Base-by-base conservation (phyloP, 2,797 vertebrate species). In the Salmo trutta region DNA sequence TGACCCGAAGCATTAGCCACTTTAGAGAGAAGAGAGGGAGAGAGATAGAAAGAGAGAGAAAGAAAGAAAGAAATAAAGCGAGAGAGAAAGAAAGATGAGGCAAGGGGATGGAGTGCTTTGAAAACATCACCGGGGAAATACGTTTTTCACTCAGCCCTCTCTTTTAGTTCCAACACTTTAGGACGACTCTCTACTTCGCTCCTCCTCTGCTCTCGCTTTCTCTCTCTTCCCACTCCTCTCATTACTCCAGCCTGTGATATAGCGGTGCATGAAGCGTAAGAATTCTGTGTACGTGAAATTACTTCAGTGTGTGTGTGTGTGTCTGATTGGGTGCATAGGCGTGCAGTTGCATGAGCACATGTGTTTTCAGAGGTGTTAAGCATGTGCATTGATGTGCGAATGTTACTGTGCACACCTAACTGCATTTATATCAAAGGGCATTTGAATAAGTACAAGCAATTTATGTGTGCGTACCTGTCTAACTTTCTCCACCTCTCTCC, bases 31-130 rank as follows among this genome's bases (percentile, higher is more conserved):
- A 27, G 73, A 78, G 73, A 78, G 77, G 70, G 81, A 82, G 70
- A 56, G 75, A 77, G 78, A 29, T 2, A 29, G 27, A 29, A 1
- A 31, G 3, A 31, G 5, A 33, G 31, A 24, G 24, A 24, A 74
- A 77, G 78, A 29, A 1, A 29, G 27, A 29, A 2, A 31, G 3
- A 31, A 1, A 33, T 4, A 29, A 2, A 31, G 3, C 3, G 5
- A 33, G 31, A 29, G 27, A 29, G 27, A 31, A 0, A 31, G 5
- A 33, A 5, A 72, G 65, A 75, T 77, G 77, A 14, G 75, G 73
- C 41, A 52, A 77, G 68, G 4, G 24, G 80, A 90, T 87, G 86
- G 76, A 84, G 81, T 77, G 74, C 89, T 91, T 91, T 92, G 91
- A 91, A 90, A 84, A 86, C 76, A 83, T 86, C 80, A 82, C 74